These are phyloP conservation scores for Drosophila quasianomalipes DNA, from an alignment of 2,888 invertebrate genomes.

Conservation along the genomic window DNA sequence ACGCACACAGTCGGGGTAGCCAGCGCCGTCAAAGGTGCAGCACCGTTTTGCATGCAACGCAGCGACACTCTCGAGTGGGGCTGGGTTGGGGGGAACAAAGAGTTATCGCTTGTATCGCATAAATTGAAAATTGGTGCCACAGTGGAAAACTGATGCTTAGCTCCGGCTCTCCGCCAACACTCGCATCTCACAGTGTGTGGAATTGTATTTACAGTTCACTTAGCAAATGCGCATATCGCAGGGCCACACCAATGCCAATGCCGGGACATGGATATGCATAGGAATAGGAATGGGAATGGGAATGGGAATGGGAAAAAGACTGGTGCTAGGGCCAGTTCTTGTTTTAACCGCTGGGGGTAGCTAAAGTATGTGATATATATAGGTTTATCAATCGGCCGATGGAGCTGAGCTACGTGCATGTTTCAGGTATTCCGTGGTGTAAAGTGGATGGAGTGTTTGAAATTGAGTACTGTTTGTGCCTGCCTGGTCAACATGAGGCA, in stretches of 20 bases:
- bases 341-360: constrained; percentile 6
- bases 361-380: constrained; percentile 39
- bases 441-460: constrained; percentile 36
- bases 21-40: constrained; percentile 49
- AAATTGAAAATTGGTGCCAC: constrained; percentile 67
- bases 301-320: neutral
- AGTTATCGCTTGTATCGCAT: constrained; percentile 72
- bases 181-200: constrained; percentile 57
- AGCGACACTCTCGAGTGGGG: neutral
- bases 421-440: constrained; percentile 18
- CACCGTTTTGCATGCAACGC: constrained; percentile 52
- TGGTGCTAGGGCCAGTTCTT: neutral
- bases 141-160: constrained; percentile 33
- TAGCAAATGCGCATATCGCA: constrained; percentile 72
- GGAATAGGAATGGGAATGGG: neutral
- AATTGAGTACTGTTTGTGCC: constrained; percentile 32
- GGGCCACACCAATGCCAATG: constrained; percentile 42
- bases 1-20: constrained; percentile 8
- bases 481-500: constrained; percentile 16
- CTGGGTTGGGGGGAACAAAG: constrained; percentile 31
- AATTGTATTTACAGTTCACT: constrained; percentile 77
- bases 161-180: neutral
- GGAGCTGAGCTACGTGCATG: constrained; percentile 39
- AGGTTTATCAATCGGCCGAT: constrained; percentile 42
- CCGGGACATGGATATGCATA: constrained; percentile 22